phyloP scores from a whole-genome alignment of 2,888 invertebrate genomes.

The Frankliniella fusca region DNA sequence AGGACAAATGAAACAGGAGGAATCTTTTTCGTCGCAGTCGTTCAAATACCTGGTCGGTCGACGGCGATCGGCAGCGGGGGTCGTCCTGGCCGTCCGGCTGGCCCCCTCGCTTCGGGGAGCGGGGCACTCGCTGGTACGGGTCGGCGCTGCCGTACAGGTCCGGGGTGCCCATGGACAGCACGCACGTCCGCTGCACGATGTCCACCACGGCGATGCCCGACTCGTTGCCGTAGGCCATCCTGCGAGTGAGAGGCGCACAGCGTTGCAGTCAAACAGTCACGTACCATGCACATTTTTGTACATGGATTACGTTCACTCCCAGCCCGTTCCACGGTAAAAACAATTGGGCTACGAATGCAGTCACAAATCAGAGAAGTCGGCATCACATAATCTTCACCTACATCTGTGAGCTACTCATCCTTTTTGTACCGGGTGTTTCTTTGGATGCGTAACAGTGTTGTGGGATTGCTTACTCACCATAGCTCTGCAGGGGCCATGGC shows the following conservation, averaged over 20 bases:
- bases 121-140: conserved; percentile 76
- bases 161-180: conserved; percentile 82
- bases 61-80: conserved; percentile 69
- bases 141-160: conserved; percentile 88
- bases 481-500: no score
- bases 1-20: no score
- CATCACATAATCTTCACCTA: no score
- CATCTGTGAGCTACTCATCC: no score
- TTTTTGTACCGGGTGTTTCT: no score
- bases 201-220: conserved; percentile 93
- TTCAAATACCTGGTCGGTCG: conserved; percentile 75
- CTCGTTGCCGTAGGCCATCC: conserved; percentile 96
- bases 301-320: no score
- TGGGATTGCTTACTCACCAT: no score
- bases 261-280: neutral
- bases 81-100: conserved; percentile 52
- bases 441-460: no score
- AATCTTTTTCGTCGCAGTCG: neutral
- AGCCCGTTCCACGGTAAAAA: no score
- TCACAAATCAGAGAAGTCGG: no score
- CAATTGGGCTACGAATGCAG: no score
- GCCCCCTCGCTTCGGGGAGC: conserved; percentile 63
- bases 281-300: no score
- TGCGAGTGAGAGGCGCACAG: conserved; percentile 46
- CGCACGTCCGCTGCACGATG: conserved; percentile 82